Evolutionary conservation across 2,797 vertebrate genomes (phyloP).

Genomic region (Linurgus olivaceus): DNA sequence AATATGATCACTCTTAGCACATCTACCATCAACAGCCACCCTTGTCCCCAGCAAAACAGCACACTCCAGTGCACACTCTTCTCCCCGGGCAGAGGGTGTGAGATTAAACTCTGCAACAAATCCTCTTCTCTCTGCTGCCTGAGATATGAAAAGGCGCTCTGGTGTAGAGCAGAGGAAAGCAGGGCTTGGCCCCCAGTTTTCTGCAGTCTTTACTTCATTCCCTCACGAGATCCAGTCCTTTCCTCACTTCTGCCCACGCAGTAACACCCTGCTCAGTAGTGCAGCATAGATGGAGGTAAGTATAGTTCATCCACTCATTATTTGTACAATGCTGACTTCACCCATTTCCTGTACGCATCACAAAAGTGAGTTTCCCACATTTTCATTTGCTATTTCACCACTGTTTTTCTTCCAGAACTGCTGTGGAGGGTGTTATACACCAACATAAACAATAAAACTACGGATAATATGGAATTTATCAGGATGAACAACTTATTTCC

Average conservation of each 20-base stretch:
- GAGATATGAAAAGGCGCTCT: neutral
- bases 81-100: neutral
- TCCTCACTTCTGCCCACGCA: neutral
- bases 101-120: neutral
- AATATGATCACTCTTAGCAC: neutral
- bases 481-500: neutral
- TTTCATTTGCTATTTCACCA: neutral
- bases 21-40: neutral
- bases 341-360: neutral
- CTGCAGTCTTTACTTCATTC: neutral
- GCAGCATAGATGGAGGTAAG: neutral
- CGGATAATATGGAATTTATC: neutral
- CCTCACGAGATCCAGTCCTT: neutral
- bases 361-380: neutral
- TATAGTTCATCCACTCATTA: neutral
- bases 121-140: neutral
- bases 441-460: neutral
- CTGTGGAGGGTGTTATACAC: neutral
- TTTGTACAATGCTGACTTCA: neutral
- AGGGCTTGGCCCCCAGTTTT: neutral
- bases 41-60: neutral
- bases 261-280: neutral
- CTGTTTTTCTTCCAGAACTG: neutral
- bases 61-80: constrained; percentile 13
- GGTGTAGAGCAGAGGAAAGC: neutral